Conservation (phyloP, 2,113 vertebrate genomes). For the Pontoporia blainvillei region DNA sequence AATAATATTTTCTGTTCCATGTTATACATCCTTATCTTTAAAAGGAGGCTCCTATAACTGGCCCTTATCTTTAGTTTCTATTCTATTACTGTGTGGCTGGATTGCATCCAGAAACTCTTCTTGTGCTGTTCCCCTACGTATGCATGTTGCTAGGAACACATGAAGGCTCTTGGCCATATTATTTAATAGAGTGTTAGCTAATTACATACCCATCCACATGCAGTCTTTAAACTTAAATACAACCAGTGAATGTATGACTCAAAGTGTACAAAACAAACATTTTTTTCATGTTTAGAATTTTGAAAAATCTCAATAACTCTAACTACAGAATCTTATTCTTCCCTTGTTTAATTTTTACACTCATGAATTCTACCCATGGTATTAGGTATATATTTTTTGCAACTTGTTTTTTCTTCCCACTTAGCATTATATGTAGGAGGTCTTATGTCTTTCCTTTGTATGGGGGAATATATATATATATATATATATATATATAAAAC, state of each 20-base stretch:
- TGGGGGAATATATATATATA: too few species aligned
- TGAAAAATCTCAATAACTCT: conserved; percentile 5
- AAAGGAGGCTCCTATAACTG: conserved; percentile 31
- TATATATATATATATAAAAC: neutral
- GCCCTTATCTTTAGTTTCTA: conserved; percentile 28
- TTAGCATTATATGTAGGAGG: neutral
- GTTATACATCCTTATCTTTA: conserved; percentile 30
- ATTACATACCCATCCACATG: neutral
- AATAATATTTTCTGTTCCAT: conserved; percentile 50
- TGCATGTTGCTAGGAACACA: neutral
- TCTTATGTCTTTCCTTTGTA: neutral
- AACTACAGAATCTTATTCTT: neutral
- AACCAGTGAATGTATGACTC: neutral
- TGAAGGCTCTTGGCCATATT: neutral
- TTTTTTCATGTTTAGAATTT: conserved; percentile 9
- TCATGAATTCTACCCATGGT: neutral
- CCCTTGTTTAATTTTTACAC: conserved; percentile 8
- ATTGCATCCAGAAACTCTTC: neutral
- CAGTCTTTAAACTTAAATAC: conserved; percentile 41
- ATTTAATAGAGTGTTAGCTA: neutral
- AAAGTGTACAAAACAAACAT: neutral
- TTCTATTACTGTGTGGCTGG: neutral
- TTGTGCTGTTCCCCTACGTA: neutral
- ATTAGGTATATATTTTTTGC: neutral
- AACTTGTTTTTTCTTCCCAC: neutral